These are phyloP conservation scores for Hyperopisus bebe DNA, from an alignment of 2,113 vertebrate species.

Conservation along the genomic window DNA sequence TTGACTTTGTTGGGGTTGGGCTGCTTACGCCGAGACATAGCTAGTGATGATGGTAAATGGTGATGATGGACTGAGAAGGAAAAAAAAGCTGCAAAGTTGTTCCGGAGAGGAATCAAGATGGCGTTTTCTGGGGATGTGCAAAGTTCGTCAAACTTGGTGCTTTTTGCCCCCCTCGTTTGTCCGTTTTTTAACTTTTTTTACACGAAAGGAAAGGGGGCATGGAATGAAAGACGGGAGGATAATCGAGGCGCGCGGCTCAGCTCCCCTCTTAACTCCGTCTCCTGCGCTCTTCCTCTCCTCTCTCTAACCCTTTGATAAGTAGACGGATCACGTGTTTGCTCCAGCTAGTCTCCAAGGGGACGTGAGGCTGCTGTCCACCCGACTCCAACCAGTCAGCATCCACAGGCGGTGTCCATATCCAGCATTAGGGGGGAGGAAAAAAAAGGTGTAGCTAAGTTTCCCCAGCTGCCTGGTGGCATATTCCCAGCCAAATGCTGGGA, in stretches of 20 bases:
- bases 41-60: slow-evolving; percentile 26
- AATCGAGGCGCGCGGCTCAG: slow-evolving; percentile 27
- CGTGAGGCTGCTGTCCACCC: slow-evolving; percentile 54
- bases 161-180: slow-evolving; percentile 54
- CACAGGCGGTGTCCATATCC: slow-evolving; percentile 37
- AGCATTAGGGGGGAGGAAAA: slow-evolving; percentile 11
- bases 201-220: slow-evolving; percentile 42
- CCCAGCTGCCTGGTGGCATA: background rate
- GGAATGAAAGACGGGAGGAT: slow-evolving; percentile 55
- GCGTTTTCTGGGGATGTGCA: slow-evolving; percentile 73
- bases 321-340: slow-evolving; percentile 65
- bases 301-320: slow-evolving; percentile 57
- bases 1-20: slow-evolving; percentile 50
- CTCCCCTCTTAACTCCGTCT: slow-evolving; percentile 36
- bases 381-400: slow-evolving; percentile 55
- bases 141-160: slow-evolving; percentile 70
- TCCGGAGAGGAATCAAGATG: slow-evolving; percentile 73
- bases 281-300: slow-evolving; percentile 37
- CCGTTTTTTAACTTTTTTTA: slow-evolving; percentile 42
- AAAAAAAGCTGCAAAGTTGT: slow-evolving; percentile 63
- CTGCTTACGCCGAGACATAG: slow-evolving; percentile 55
- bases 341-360: slow-evolving; percentile 70
- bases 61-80: slow-evolving; percentile 39
- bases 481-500: background rate
- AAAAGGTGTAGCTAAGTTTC: slow-evolving; percentile 15